Evolutionary conservation across 1,140 invertebrate species (phyloP).

Genomic region (Temnothorax nylanderi): DNA sequence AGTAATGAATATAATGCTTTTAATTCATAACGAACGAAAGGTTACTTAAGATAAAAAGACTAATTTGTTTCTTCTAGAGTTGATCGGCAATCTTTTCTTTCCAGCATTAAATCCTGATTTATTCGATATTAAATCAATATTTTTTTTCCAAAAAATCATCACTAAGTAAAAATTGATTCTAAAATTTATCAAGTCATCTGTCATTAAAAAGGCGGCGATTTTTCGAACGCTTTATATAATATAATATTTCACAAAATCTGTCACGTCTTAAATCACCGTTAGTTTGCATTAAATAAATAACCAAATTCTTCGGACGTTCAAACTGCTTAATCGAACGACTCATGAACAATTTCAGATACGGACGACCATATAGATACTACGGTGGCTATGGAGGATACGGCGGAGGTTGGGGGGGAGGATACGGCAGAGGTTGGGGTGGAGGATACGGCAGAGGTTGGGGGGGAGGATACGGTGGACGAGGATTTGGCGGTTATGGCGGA

Average conservation of each 20-base stretch:
- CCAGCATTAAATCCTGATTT: not conserved
- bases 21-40: not conserved
- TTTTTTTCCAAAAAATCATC: not conserved
- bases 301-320: not conserved
- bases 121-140: not conserved
- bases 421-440: constrained; percentile 1
- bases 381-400: constrained; percentile 9
- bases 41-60: not conserved
- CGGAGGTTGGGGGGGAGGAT: constrained; percentile 14
- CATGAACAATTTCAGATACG: constrained; percentile 38
- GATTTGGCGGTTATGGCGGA: constrained; percentile 12
- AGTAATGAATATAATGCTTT: not conserved
- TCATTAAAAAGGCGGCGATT: not conserved
- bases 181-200: not conserved
- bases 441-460: constrained; percentile 7
- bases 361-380: constrained; percentile 20
- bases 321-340: not conserved
- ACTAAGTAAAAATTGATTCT: not conserved
- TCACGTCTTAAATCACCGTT: not conserved
- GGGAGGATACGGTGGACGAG: constrained; percentile 12
- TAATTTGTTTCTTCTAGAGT: not conserved
- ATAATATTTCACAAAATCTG: not conserved
- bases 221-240: not conserved
- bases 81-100: not conserved
- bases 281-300: not conserved